Percentiles rank a stretch among this genome's conserved stretches.
Evolutionary conservation across 2,888 invertebrate genomes (phyloP).

Genomic region (Monopis laevigella): DNA sequence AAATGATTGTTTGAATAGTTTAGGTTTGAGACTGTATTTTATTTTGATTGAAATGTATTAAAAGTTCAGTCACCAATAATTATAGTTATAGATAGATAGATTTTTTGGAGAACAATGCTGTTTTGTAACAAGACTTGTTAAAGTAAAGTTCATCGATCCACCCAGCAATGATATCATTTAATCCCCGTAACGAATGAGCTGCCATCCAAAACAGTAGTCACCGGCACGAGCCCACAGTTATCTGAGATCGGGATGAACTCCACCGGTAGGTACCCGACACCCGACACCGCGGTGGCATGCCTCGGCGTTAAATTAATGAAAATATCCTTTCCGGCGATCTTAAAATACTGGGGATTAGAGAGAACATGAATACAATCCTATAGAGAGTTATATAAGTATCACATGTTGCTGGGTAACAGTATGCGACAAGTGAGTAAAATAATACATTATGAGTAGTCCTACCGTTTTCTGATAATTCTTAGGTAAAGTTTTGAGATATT

Average conservation of each 20-base stretch:
- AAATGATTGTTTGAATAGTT: too few species aligned
- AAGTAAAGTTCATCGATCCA: slow-evolving; percentile 4
- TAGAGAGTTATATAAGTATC: too few species aligned
- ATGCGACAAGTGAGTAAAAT: too few species aligned
- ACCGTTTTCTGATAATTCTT: too few species aligned
- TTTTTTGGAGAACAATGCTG: not conserved
- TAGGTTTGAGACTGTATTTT: too few species aligned
- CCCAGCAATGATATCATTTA: slow-evolving; percentile 9
- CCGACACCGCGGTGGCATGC: slow-evolving; percentile 52
- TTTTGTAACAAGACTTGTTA: not conserved
- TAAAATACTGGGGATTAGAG: too few species aligned
- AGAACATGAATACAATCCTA: too few species aligned
- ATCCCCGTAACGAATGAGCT: slow-evolving; percentile 11
- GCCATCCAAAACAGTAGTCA: slow-evolving; percentile 38
- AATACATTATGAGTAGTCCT: too few species aligned
- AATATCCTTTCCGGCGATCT: slow-evolving; percentile 65
- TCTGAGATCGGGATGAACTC: slow-evolving; percentile 39
- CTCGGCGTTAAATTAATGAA: slow-evolving; percentile 62
- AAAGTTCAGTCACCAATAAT: slow-evolving; percentile 1
- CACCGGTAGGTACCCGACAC: slow-evolving; percentile 35
- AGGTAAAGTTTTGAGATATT: too few species aligned
- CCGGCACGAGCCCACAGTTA: slow-evolving; percentile 43
- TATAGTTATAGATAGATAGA: not conserved
- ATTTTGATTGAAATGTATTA: too few species aligned
- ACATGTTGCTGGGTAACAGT: too few species aligned